A percentile compares a stretch with the other conserved stretches of the same genome.
Evolutionary conservation across 2,113 vertebrate genomes (phyloP).

Genomic region (Sapajus apella): DNA sequence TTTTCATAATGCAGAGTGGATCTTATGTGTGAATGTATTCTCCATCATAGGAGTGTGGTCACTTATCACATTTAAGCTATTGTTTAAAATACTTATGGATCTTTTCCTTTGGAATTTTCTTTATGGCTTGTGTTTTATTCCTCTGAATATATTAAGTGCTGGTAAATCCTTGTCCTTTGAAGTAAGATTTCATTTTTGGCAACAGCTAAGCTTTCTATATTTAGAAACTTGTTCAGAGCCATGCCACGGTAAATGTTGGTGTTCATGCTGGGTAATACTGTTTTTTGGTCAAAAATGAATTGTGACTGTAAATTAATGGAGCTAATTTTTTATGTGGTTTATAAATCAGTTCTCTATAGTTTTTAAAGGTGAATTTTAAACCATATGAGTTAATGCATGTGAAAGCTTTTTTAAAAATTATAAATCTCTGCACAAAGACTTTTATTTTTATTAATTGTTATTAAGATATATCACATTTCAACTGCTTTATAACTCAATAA

Average conservation of each 20-base stretch:
- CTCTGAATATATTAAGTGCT: background rate
- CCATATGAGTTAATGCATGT: background rate
- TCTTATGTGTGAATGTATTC: background rate
- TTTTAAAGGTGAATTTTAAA: conserved; percentile 32
- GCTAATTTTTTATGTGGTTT: background rate
- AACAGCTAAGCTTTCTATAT: conserved; percentile 40
- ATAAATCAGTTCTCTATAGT: background rate
- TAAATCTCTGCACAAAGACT: background rate
- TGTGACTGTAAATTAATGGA: conserved; percentile 55
- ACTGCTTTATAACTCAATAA: background rate
- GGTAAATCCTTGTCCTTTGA: background rate
- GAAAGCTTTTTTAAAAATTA: background rate
- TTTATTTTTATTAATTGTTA: background rate
- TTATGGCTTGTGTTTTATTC: background rate
- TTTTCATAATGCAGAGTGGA: background rate
- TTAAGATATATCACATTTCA: background rate
- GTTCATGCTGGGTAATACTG: background rate
- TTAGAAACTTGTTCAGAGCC: conserved; percentile 37
- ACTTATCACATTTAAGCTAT: background rate
- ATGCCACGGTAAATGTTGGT: background rate
- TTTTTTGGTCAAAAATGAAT: conserved; percentile 28
- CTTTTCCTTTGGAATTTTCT: background rate
- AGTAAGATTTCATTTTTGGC: conserved; percentile 30
- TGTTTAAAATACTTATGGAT: background rate
- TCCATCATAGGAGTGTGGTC: background rate